Base-by-base conservation (phyloP, 2,888 invertebrate genomes). In the Anorthoa munda region DNA sequence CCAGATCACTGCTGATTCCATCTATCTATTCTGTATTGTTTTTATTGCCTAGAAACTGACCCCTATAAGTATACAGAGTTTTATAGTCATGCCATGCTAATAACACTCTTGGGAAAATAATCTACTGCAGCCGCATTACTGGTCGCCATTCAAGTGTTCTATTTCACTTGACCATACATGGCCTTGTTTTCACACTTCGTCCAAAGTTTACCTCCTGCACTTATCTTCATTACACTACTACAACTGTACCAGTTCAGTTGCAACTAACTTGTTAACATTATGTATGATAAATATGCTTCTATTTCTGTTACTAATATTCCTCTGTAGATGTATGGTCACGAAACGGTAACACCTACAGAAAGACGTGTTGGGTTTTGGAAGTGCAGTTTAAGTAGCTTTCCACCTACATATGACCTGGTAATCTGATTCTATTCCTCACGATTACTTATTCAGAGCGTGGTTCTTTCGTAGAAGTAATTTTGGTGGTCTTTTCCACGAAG, bases 231-330 rank as follows among this genome's bases (percentile, higher is more conserved):
- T 2, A 5, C 63, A 51, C 15, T 31, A 60, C 13, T 31, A 66
- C 60, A 55, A 74, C 48, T 67, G 56, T 77, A 82, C 66, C 17
- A 77, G 64, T 82, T 68, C 58, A n/a, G 70, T 81, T 81, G 80
- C 82, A 85, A 83, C 81, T 75, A 70, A 75, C 83, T 86, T 83
- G 77, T 83, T 82, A 81, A 71, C 79, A 81, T 78, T 78, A 71
- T 51, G 15, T 82, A 71, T 77, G 74, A 83, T 75, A 75, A 83
- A 82, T 82, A 74, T 50, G 66, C 79, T 72, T 79, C 82, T 83
- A 83, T 86, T 82, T 80, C 71, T 68, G 72, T 71, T 59, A 69
- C 66, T 71, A 71, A 82, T 63, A 75, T 21, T 58, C 12, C 46
- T 60, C 18, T 75, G 55, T 60, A 56, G 64, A 70, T 55, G 72